Base-by-base conservation (phyloP, 2,888 invertebrate species). In the Argyresthia goedartella region DNA sequence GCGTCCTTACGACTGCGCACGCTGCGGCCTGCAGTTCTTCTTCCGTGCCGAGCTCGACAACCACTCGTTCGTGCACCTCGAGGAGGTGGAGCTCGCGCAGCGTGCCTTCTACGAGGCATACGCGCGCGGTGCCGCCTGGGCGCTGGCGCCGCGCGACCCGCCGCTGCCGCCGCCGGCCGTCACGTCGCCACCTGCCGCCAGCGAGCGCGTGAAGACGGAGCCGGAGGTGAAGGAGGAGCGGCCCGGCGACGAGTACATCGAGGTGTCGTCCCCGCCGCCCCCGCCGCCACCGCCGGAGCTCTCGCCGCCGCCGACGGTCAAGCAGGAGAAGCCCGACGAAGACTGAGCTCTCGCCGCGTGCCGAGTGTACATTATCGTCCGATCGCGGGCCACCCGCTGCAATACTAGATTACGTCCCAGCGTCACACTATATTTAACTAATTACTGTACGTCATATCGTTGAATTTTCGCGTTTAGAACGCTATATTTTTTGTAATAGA, bases 31-130 rank as follows among this genome's bases (percentile, higher is more conserved):
- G 57, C 94, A 93, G 61, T 98, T 95, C 81, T 97, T 95, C 82
- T 97, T 97, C 85, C 90, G 95, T 36, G 93, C 96, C 0, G 97
- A 98, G 71, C 78, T 97, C 4, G 95, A 97, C 63, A 96, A 97
- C 71, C 98, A 98, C 71, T 87, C 90, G 9, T 88, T 90, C 50
- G 87, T 88, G 11, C 90, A 90, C 58, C 63, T 87, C 4, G 87
- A 87, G 56, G 90, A 90, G 57, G 85, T 84, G 0, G 85, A 86
- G 60, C 72, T 87, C 50, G 84, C 86, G 3, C 86, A 85, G 56
- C 68, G 86, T 53, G 86, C 81, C 10, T 86, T 86, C 53, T 86
- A 85, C 50, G 84, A 85, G 52, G 85, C 86, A 1, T 85, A 84
- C 50, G 84, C 86, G 0, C 67, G 86, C 35, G 84, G 84, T 0